Base-by-base conservation (phyloP, 2,797 vertebrate species). In the Psittacula derbiana region DNA sequence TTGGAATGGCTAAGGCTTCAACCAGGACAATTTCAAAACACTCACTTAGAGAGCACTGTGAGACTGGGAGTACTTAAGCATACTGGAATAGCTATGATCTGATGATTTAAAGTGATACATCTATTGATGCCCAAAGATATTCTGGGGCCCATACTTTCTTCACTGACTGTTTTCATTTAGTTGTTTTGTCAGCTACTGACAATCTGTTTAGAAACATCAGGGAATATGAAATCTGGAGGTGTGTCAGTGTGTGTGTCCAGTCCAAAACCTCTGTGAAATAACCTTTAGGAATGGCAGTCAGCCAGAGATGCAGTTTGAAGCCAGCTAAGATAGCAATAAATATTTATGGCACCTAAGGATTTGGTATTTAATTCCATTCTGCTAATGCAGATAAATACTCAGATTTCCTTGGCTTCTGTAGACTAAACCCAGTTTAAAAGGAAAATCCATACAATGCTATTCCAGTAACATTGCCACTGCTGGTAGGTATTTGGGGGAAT, bases 31-130 rank as follows among this genome's bases (percentile, higher is more conserved):
- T 86, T 81, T 73, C 43, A 87, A 93, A 65, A 84, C n/a, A 78
- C 33, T 80, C 14, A 10, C 28, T 74, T 84, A 88, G 66, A 88
- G 65, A 70, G 31, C 90, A 88, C 83, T 73, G 88, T 76, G 75
- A 96, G 58, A 95, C 90, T 65, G 80, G 73, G 72, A 83, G 44
- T 94, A 69, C 53, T 96, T 96, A 88, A 3, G 64, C 71, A 65
- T 30, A 74, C 92, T 87, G 6, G 21, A 96, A 95, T 27, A 95
- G 80, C 91, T 90, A 84, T 4, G 88, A 53, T 82, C 88, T 94
- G 85, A 94, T 92, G 93, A 97, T 80, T 97, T 93, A 81, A 93
- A 84, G 90, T 85, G 88, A 70, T 93, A 38, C 36, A 61, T 80
- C 86, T 94, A 17, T 43, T 58, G 75, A 90, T 94, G 57, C 69